Percentiles rank a stretch among this genome's conserved stretches.
Conservation (phyloP, 1,140 invertebrate genomes). For the Drosophila sechellia region DNA sequence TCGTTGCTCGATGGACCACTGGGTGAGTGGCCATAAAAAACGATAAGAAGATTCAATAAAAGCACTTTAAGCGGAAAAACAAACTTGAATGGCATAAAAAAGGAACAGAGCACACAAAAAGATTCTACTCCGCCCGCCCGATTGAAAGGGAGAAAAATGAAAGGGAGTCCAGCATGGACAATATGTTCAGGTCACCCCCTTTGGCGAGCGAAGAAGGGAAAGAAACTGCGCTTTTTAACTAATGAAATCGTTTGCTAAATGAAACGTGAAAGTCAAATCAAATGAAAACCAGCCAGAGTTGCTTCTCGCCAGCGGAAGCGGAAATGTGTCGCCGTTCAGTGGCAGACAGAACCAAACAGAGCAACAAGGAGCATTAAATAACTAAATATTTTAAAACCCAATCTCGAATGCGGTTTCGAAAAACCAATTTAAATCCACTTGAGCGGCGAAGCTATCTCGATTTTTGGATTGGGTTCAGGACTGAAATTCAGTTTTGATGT, state of each 20-base stretch:
- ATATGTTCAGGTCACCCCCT: conserved; percentile 47
- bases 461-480: conserved; percentile 5
- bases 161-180: conserved; percentile 26
- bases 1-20: conserved; percentile 44
- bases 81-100: conserved; percentile 79
- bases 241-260: conserved; percentile 84
- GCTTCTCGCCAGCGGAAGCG: conserved; percentile 61
- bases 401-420: conserved; percentile 56
- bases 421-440: conserved; percentile 78
- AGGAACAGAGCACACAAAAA: conserved; percentile 11
- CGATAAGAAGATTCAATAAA: conserved; percentile 82
- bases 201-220: background rate
- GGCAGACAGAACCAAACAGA: conserved; percentile 36
- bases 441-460: conserved; percentile 42
- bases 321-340: conserved; percentile 79
- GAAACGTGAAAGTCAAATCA: conserved; percentile 77
- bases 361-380: conserved; percentile 28
- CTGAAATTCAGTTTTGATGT: conserved; percentile 42
- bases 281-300: conserved; percentile 36
- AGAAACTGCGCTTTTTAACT: conserved; percentile 70
- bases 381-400: conserved; percentile 59
- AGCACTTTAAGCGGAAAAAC: conserved; percentile 84
- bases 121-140: conserved; percentile 46
- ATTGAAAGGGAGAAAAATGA: conserved; percentile 35
- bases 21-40: conserved; percentile 76